Base-by-base conservation (phyloP, 2,113 vertebrate genomes). In the Sebastes schlegelii region DNA sequence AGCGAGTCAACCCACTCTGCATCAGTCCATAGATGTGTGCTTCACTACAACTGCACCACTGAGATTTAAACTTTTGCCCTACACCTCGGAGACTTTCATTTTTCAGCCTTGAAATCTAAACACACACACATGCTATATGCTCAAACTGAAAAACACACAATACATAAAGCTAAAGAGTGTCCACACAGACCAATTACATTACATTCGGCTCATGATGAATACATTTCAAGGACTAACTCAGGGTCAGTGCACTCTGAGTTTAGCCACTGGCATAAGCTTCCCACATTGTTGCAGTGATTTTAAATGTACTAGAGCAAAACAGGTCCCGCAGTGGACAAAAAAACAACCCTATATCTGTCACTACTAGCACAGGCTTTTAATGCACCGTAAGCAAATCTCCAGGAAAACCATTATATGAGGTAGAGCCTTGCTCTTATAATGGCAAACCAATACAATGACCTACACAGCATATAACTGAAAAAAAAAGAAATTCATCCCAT, bases 341-440 rank as follows among this genome's bases (percentile, higher is more conserved):
- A 88, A 82, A 51, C 26, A 77, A 79, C 42, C 40, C 58, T 49
- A 34, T 73, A 90, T 80, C 9, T 66, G 58, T 83, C 78, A 86
- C 76, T 48, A 61, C 76, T 48, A 61, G 62, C 40, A 67, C 17
- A 43, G 9, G 55, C 23, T 63, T 86, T 86, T 89, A 86, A 85
- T 90, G 93, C 92, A 85, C 26, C 63, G 88, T 90, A 90, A 93
- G 92, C 88, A 93, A 89, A 93, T 88, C 82, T 82, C 48, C 70
- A 77, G 70, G 40, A 86, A 92, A 89, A 79, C 57, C 86, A 92
- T 85, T 88, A 87, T 60, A 88, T 64, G 26, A 89, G 73, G 74
- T 65, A 52, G 13, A 84, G 68, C 74, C 54, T 73, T 64, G 75
- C 49, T 83, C 74, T 58, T 71, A 58, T 84, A 88, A 88, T 84